Conservation (phyloP, 2,888 invertebrate genomes). For the Syrphus vitripennis region DNA sequence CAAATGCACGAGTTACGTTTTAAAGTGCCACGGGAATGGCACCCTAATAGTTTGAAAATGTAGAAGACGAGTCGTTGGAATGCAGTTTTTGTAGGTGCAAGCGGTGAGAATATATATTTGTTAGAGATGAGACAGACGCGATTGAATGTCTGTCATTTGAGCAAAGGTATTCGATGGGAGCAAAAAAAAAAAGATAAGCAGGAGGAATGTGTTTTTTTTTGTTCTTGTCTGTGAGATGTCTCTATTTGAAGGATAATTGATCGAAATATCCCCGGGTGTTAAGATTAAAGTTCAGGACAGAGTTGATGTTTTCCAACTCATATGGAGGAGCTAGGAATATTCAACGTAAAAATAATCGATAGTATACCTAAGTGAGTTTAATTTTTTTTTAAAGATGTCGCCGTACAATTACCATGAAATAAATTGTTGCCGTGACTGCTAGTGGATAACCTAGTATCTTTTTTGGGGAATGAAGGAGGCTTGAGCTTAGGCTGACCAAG, state of each 20-base stretch:
- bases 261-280: background rate
- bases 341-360: background rate
- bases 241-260: conserved; percentile 27
- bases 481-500: no score
- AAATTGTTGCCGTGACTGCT: no score
- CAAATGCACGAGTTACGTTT: conserved; percentile 29
- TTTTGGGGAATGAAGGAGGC: no score
- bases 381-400: background rate
- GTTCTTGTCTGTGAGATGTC: conserved; percentile 35
- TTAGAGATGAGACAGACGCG: conserved; percentile 38
- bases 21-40: conserved; percentile 10
- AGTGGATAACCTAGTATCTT: no score
- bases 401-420: no score
- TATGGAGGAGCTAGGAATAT: background rate
- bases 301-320: background rate
- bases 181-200: conserved; percentile 10
- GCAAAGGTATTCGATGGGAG: conserved; percentile 4
- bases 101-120: conserved; percentile 17
- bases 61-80: background rate
- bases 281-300: background rate
- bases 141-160: conserved; percentile 48
- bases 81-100: conserved; percentile 5
- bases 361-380: background rate
- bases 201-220: background rate
- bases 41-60: background rate